Percentiles rank a stretch among this genome's conserved stretches.
phyloP scores from a whole-genome alignment of 1,140 invertebrate genomes.

The Drosophila pseudoobscura region DNA sequence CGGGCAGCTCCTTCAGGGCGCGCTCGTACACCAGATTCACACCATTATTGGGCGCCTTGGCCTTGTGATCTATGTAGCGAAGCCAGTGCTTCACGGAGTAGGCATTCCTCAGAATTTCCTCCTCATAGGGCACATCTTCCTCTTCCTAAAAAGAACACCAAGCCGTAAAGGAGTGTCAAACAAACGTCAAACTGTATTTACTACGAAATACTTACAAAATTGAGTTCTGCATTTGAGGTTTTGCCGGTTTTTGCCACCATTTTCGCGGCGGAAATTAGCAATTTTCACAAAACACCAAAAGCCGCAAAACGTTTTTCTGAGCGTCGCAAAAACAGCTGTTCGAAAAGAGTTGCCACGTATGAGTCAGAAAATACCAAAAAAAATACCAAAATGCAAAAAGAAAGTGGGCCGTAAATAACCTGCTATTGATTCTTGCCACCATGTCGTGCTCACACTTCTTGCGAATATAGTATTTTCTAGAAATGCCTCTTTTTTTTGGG shows the following conservation, averaged over 20 bases:
- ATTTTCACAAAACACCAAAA: constrained; percentile 49
- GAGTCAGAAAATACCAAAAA: neutral
- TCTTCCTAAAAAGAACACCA: constrained; percentile 87
- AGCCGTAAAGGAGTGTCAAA: too few species aligned
- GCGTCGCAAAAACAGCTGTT: constrained; percentile 56
- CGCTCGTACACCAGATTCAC: constrained; percentile 98
- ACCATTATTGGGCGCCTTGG: constrained; percentile 90
- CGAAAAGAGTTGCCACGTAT: constrained; percentile 23
- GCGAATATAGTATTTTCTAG: too few species aligned
- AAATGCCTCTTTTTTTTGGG: too few species aligned
- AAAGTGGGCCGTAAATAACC: too few species aligned
- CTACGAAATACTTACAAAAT: constrained; percentile 56
- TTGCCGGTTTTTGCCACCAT: constrained; percentile 49
- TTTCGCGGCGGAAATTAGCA: constrained; percentile 15
- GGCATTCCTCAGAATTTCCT: constrained; percentile 98
- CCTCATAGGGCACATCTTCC: constrained; percentile 98
- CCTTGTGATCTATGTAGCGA: constrained; percentile 98
- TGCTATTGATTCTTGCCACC: too few species aligned
- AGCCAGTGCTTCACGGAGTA: constrained; percentile 99
- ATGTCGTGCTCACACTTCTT: too few species aligned
- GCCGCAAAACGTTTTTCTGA: constrained; percentile 61
- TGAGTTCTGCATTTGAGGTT: constrained; percentile 45
- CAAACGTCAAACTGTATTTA: too few species aligned
- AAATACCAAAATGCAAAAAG: too few species aligned
- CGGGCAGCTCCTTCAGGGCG: constrained; percentile 97